These are phyloP conservation scores for Poecilia velifera DNA, from an alignment of 2,797 vertebrate genomes.

Conservation along the genomic window DNA sequence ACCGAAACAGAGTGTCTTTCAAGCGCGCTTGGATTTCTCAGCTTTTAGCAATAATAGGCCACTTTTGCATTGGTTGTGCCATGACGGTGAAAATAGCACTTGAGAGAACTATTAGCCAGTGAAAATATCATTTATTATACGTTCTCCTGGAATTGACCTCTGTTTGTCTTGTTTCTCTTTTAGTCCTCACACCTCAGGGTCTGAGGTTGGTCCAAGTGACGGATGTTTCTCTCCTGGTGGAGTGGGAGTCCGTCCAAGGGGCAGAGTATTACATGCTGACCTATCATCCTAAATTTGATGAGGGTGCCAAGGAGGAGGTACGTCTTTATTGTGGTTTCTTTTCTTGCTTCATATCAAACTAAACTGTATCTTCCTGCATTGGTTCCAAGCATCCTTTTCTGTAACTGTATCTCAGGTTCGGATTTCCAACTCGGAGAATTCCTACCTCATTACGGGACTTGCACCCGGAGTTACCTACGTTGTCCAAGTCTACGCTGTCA, in stretches of 20 bases:
- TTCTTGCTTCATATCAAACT: background rate
- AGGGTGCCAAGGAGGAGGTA: constrained; percentile 71
- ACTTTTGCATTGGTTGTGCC: constrained; percentile 6
- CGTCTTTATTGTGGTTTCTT: background rate
- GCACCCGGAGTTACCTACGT: constrained; percentile 83
- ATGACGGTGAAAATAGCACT: background rate
- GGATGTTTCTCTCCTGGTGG: constrained; percentile 84
- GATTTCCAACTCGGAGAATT: constrained; percentile 82
- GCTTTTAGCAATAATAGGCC: constrained; percentile 8
- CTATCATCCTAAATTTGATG: constrained; percentile 80
- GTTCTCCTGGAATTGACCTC: background rate
- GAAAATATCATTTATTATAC: background rate
- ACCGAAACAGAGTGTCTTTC: constrained; percentile 22
- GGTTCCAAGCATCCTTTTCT: background rate
- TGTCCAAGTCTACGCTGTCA: constrained; percentile 80
- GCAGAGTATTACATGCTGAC: constrained; percentile 87
- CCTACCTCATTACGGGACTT: constrained; percentile 81
- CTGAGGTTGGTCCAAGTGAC: constrained; percentile 81
- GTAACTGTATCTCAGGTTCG: constrained; percentile 46
- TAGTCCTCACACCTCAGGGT: constrained; percentile 84
- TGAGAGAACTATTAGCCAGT: background rate
- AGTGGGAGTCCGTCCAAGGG: constrained; percentile 83
- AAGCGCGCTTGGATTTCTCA: constrained; percentile 20
- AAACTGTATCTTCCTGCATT: background rate
- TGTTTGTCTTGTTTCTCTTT: constrained; percentile 16